Evolutionary conservation across 2,888 invertebrate genomes (phyloP).

Genomic region (Drosophila subquinaria): DNA sequence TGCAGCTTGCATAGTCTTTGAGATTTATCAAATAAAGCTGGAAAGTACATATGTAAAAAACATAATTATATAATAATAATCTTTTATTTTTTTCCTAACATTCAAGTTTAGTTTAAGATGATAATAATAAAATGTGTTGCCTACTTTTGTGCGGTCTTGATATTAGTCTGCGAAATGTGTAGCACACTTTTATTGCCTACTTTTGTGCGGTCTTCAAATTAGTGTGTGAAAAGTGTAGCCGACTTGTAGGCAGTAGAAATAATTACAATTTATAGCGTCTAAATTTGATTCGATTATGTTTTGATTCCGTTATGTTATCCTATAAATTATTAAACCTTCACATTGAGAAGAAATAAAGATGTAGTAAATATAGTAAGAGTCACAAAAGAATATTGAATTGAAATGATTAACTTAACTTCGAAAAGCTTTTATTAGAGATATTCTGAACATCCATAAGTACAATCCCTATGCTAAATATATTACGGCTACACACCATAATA

Average conservation of each 20-base stretch:
- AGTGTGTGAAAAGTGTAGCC: not conserved
- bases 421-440: too few species aligned
- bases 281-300: too few species aligned
- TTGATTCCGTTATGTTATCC: too few species aligned
- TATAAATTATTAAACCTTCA: too few species aligned
- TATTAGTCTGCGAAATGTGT: not conserved
- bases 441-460: too few species aligned
- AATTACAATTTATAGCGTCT: too few species aligned
- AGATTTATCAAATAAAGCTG: constrained; percentile 53
- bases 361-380: too few species aligned
- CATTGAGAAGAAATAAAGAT: too few species aligned
- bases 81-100: not conserved
- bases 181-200: not conserved
- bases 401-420: too few species aligned
- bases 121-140: not conserved
- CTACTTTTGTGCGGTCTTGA: constrained; percentile 1
- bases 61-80: not conserved
- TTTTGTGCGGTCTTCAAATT: not conserved
- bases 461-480: not conserved
- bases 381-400: too few species aligned
- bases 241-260: not conserved
- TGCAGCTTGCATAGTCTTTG: constrained; percentile 37
- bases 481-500: not conserved
- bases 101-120: not conserved
- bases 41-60: not conserved